Percentiles rank a stretch among this genome's conserved stretches.
Evolutionary conservation across 2,113 vertebrate species (phyloP).

Genomic region (Neotragus pygmaeus): DNA sequence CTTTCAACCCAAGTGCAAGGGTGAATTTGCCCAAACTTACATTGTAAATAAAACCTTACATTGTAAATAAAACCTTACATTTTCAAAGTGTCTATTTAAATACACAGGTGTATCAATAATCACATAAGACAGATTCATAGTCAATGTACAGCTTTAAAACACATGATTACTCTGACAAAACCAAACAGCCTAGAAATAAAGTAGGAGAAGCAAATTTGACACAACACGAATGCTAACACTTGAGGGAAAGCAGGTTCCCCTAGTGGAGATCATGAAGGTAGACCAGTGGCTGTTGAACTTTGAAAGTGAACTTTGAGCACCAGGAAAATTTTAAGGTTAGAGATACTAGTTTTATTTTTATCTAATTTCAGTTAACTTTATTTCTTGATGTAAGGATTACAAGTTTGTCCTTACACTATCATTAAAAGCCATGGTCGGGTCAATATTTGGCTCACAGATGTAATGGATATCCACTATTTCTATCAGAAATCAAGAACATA

Average conservation of each 20-base stretch:
- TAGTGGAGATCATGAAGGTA: background rate
- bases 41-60: background rate
- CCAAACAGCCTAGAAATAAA: background rate
- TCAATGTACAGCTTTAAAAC: background rate
- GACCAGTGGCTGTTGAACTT: background rate
- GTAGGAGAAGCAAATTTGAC: background rate
- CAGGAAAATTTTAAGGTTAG: background rate
- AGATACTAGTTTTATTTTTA: background rate
- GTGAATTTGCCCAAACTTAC: background rate
- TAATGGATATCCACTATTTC: background rate
- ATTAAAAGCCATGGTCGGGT: background rate
- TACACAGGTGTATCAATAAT: background rate
- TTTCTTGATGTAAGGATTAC: background rate
- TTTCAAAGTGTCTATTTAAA: background rate
- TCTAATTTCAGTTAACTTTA: constrained; percentile 16
- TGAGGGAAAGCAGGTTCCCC: background rate
- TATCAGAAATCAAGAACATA: background rate
- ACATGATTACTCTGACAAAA: background rate
- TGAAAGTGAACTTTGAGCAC: background rate
- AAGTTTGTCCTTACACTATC: background rate
- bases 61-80: background rate
- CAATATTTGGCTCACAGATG: background rate
- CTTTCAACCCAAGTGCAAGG: background rate
- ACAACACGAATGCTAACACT: background rate
- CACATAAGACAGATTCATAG: background rate